phyloP scores from a whole-genome alignment of 2,113 vertebrate species.

The Crotalus tigris region DNA sequence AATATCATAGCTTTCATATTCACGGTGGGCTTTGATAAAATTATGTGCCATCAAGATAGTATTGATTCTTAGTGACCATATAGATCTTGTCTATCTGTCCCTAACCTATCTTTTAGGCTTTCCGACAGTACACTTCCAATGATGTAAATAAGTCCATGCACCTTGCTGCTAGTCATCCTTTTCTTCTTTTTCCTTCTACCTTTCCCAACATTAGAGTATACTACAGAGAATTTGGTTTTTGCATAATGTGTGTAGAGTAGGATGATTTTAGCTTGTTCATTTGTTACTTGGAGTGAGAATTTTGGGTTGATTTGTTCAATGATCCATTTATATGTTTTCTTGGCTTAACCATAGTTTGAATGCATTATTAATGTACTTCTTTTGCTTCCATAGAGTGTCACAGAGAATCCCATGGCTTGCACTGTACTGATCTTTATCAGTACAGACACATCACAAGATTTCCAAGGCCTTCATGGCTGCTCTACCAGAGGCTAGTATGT shows the following conservation, averaged over 20 bases:
- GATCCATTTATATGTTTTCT: background rate
- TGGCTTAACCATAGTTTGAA: background rate
- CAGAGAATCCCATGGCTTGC: background rate
- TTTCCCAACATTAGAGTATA: background rate
- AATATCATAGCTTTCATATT: background rate
- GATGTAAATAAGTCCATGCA: background rate
- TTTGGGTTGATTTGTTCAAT: background rate
- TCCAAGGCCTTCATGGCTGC: background rate
- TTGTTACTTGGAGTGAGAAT: background rate
- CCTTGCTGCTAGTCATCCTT: background rate
- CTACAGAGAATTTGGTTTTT: background rate
- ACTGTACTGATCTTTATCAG: background rate
- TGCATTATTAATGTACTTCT: background rate
- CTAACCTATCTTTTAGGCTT: background rate
- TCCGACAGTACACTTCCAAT: background rate
- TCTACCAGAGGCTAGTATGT: background rate
- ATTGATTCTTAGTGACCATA: background rate
- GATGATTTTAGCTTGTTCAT: background rate
- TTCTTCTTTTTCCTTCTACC: background rate
- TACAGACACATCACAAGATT: background rate
- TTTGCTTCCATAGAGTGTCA: background rate
- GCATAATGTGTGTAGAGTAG: background rate
- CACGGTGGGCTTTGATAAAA: background rate
- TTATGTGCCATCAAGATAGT: background rate
- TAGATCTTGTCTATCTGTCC: background rate